Conservation (phyloP, 1,140 invertebrate genomes). For the Lepidostoma basale region DNA sequence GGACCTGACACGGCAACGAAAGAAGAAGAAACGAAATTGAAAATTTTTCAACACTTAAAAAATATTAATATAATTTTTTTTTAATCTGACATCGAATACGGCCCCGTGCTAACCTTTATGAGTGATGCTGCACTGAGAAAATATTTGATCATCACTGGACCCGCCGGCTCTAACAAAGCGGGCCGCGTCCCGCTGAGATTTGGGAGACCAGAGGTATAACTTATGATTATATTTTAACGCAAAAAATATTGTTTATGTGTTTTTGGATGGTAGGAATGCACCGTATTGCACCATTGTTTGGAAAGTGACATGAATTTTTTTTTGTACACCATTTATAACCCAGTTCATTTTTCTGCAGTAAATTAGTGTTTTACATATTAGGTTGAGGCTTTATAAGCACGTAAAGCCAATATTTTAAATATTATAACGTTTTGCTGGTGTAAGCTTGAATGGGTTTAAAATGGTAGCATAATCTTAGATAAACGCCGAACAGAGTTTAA, state of each 20-base stretch:
- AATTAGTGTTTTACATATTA: no score
- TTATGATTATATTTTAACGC: background rate
- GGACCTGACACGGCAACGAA: no score
- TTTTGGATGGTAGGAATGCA: background rate
- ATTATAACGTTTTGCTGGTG: no score
- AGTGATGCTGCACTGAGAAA: conserved; percentile 30
- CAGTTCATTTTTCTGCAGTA: no score
- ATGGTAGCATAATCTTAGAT: no score
- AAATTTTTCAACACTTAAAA: no score
- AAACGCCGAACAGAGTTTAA: no score
- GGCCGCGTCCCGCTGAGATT: conserved; percentile 4
- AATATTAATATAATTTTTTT: background rate
- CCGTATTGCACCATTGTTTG: background rate
- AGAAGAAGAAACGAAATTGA: no score
- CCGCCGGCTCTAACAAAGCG: background rate
- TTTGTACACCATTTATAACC: no score
- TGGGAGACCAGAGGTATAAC: background rate
- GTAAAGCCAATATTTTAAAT: no score
- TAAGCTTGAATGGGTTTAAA: no score
- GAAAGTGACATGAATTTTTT: background rate
- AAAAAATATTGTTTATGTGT: background rate
- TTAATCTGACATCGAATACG: background rate
- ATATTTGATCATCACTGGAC: conserved; percentile 37
- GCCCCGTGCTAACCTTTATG: background rate
- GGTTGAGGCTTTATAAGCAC: no score